Conservation (phyloP, 2,888 invertebrate genomes). For the Rotaria socialis region DNA sequence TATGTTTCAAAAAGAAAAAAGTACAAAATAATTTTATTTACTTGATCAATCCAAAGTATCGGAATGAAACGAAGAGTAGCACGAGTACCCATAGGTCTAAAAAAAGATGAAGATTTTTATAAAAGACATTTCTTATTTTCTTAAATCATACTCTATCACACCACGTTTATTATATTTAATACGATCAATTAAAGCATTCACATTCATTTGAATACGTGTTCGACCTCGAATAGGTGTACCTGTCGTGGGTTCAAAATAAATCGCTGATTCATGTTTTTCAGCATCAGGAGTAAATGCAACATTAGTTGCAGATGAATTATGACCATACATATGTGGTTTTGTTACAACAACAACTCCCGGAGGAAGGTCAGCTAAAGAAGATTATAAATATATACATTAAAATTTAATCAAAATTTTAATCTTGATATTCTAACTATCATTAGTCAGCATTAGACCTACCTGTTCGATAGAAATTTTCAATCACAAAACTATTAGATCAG, state of each 20-base stretch:
- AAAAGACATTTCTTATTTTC: background rate
- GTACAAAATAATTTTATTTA: background rate
- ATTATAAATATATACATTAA: too few species aligned
- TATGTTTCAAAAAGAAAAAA: too few species aligned
- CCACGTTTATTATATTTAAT: background rate
- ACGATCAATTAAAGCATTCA: constrained; percentile 18
- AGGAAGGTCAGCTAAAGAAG: background rate
- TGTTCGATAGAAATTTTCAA: too few species aligned
- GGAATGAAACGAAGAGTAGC: background rate
- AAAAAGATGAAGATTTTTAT: background rate
- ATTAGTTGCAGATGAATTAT: constrained; percentile 5
- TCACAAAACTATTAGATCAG: too few species aligned
- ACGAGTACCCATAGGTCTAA: background rate
- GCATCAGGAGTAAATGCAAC: background rate
- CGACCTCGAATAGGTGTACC: background rate
- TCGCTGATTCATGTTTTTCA: constrained; percentile 24
- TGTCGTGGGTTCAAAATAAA: constrained; percentile 1
- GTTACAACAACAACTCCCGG: background rate
- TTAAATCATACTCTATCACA: background rate
- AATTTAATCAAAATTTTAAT: too few species aligned
- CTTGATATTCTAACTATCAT: too few species aligned
- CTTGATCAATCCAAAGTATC: constrained; percentile 30
- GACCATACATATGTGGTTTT: constrained; percentile 8
- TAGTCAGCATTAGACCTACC: too few species aligned
- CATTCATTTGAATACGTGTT: constrained; percentile 25